Evolutionary conservation across 2,113 vertebrate species (phyloP).

Genomic region (Chloebia gouldiae): DNA sequence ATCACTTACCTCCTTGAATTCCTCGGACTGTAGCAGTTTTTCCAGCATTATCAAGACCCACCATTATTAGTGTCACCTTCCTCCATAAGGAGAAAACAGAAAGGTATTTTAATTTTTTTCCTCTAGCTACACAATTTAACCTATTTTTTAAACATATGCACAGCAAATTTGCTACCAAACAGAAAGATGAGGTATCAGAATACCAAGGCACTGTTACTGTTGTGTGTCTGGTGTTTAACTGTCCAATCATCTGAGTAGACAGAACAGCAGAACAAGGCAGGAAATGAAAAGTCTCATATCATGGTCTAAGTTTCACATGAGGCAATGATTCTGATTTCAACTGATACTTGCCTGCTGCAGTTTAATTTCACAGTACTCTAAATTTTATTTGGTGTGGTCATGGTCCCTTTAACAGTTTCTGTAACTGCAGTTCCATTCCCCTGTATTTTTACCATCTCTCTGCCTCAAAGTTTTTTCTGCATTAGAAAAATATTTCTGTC

Average conservation of each 20-base stretch:
- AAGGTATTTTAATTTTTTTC: neutral
- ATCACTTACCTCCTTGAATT: constrained; percentile 90
- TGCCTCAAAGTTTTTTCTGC: neutral
- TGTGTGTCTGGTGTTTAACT: neutral
- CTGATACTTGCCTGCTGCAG: neutral
- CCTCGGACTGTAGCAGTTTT: constrained; percentile 91
- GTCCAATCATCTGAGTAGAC: neutral
- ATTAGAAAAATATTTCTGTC: neutral
- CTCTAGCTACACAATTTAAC: neutral
- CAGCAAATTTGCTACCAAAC: neutral
- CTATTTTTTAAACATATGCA: neutral
- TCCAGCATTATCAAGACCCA: constrained; percentile 96
- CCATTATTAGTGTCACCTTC: constrained; percentile 95
- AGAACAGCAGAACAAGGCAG: neutral
- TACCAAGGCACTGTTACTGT: neutral
- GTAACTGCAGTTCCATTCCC: neutral
- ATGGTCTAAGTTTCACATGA: neutral
- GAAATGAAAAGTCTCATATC: neutral
- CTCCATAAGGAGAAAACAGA: constrained; percentile 68
- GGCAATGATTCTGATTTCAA: neutral
- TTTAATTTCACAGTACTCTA: neutral
- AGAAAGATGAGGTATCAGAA: neutral
- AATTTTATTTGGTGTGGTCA: neutral
- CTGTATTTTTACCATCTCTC: neutral
- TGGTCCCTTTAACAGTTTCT: neutral